Conservation (phyloP, 2,797 vertebrate genomes). For the Miichthys miiuy region DNA sequence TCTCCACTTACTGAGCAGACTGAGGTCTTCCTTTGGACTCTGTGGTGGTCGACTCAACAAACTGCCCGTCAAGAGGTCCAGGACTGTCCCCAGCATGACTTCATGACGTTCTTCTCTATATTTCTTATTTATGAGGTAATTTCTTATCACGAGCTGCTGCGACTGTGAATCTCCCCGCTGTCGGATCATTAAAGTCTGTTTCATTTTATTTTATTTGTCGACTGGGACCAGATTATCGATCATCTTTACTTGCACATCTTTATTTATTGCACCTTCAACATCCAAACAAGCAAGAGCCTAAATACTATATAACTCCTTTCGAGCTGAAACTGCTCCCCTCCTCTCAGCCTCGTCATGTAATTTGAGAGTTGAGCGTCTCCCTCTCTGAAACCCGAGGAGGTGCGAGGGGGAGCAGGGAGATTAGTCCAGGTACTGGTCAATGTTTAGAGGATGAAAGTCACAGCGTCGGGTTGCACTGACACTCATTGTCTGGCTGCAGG, state of each 20-base stretch:
- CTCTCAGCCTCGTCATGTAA: constrained; percentile 19
- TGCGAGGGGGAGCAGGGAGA: constrained; percentile 41
- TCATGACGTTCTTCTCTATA: no score
- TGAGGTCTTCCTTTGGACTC: no score
- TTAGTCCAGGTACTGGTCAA: constrained; percentile 56
- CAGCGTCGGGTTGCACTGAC: constrained; percentile 65
- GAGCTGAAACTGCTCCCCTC: constrained; percentile 1
- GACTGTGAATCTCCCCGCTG: no score
- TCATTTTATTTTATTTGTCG: not conserved
- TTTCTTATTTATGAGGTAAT: no score
- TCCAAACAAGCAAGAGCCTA: not conserved
- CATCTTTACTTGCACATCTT: not conserved
- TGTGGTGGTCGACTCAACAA: no score
- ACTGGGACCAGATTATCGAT: not conserved
- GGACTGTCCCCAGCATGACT: no score
- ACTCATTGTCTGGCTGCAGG: constrained; percentile 59
- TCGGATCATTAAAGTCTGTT: no score
- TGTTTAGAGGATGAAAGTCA: constrained; percentile 64
- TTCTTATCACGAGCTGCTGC: no score
- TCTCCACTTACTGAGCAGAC: no score
- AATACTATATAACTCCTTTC: constrained; percentile 20
- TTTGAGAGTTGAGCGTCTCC: constrained; percentile 24
- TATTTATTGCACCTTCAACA: not conserved
- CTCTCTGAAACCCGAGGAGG: constrained; percentile 51
- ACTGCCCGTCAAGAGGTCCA: no score